These are phyloP conservation scores for Phaethornis superciliosus DNA, from an alignment of 2,113 vertebrate species.

Conservation along the genomic window DNA sequence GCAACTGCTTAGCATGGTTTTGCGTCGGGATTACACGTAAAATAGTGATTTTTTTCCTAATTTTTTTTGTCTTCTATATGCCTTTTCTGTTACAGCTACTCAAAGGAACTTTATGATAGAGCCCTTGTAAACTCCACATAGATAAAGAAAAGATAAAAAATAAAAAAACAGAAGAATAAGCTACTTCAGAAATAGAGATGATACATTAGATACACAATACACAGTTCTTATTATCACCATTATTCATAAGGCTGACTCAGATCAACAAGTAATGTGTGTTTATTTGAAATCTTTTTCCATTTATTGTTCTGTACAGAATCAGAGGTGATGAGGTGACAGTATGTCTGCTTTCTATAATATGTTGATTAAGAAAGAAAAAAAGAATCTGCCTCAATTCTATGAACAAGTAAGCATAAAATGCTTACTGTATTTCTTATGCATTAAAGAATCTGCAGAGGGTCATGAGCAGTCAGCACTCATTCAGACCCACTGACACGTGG, in stretches of 20 bases:
- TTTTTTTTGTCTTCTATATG: not conserved
- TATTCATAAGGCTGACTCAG: conserved; percentile 47
- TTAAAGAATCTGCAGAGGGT: not conserved
- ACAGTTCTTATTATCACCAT: conserved; percentile 4
- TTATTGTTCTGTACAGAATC: conserved; percentile 27
- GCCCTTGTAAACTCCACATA: not conserved
- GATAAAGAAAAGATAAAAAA: not conserved
- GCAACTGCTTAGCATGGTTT: not conserved
- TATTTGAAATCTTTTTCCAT: conserved; percentile 48
- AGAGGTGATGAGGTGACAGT: conserved; percentile 22
- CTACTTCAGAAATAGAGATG: conserved; percentile 3
- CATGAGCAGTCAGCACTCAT: not conserved
- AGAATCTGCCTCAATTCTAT: not conserved
- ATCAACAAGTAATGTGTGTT: conserved; percentile 37
- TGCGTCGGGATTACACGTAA: not conserved
- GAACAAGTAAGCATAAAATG: not conserved
- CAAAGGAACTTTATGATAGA: not conserved
- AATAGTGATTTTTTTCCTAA: not conserved
- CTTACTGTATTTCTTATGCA: not conserved
- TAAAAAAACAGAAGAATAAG: not conserved
- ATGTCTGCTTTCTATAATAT: conserved; percentile 46
- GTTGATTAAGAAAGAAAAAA: conserved; percentile 21
- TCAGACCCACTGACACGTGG: not conserved
- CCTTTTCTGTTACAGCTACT: not conserved
- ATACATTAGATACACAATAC: not conserved